These are phyloP conservation scores for Cuculus canorus DNA, from an alignment of 2,797 vertebrate species.

Conservation along the genomic window DNA sequence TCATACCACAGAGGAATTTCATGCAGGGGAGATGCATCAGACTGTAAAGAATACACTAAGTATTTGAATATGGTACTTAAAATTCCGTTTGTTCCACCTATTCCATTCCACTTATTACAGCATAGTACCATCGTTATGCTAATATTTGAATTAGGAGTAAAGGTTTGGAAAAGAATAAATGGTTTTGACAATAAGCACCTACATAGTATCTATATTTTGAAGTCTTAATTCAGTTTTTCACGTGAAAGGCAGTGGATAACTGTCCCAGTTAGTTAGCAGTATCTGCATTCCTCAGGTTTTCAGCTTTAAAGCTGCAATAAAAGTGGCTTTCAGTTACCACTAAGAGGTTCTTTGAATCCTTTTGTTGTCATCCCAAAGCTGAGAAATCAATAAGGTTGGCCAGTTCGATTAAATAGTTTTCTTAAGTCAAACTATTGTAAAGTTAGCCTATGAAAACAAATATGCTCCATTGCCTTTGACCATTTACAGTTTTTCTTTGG, in stretches of 20 bases:
- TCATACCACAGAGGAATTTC: background rate
- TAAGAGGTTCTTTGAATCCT: constrained; percentile 66
- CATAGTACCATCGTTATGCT: background rate
- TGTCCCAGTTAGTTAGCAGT: constrained; percentile 26
- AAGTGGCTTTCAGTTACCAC: constrained; percentile 63
- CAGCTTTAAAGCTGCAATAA: constrained; percentile 27
- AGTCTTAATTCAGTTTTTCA: constrained; percentile 40
- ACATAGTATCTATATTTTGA: constrained; percentile 14
- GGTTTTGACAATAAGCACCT: background rate
- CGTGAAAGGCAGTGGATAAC: constrained; percentile 15
- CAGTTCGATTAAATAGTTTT: constrained; percentile 71
- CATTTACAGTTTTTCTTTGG: constrained; percentile 70
- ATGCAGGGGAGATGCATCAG: background rate
- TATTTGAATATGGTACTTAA: constrained; percentile 14
- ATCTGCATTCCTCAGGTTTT: constrained; percentile 36
- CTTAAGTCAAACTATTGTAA: constrained; percentile 66
- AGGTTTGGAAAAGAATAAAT: background rate
- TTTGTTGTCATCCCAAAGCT: constrained; percentile 65
- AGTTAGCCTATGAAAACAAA: constrained; percentile 72
- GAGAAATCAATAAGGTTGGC: constrained; percentile 72
- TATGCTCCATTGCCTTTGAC: constrained; percentile 64
- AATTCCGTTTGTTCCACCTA: background rate
- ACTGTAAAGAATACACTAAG: background rate
- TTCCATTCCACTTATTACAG: background rate
- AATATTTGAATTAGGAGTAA: background rate